Base-by-base conservation (phyloP, 1,140 invertebrate species). In the Ceratosolen fusciceps region DNA sequence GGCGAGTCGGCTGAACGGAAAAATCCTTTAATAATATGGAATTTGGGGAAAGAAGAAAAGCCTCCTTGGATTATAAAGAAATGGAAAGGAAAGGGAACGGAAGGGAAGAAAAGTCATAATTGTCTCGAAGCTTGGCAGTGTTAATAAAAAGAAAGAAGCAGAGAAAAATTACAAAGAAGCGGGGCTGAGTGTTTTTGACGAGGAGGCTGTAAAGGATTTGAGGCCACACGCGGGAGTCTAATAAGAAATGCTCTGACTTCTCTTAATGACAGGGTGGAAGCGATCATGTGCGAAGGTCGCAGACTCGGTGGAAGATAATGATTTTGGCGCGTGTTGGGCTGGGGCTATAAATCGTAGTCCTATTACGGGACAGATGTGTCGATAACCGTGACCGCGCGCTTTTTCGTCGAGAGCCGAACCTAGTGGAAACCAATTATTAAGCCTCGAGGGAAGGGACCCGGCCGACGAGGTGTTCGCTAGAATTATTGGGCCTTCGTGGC, bases 351-450 rank as follows among this genome's bases (percentile, higher is more conserved):
- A 89, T 89, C 85, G 84, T 86, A 73, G 39, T 79, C 81, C 85
- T 84, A 88, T 87, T 89, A 88, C 85, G 83, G 85, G 87, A 89
- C 88, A 89, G 88, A 89, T 89, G 88, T 84, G 87, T 84, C 86
- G 86, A 88, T 88, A 87, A 86, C 82, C 83, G 83, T 83, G 82
- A 72, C 68, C 74, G 54, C 56, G 60, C 12, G 43, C 75, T 70
- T 58, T 76, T 72, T 72, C 74, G 43, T 74, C 76, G 54, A 31
- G 60, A 56, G 81, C 62, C 29, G 70, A 65, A n/a, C 47, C 43
- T 72, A 56, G 79, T 79, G 77, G 67, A 77, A 84, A 84, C 83
- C 84, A 82, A 83, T 85, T 81, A 85, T 86, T 84, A 84, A 73
- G n/a, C 58, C 26, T 75, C 26, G 58, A 19, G 14, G n/a, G n/a